A percentile compares a stretch with the other conserved stretches of the same genome.
These are phyloP conservation scores for Xanthorhoe spadicearia DNA, from an alignment of 2,888 invertebrate species.

Conservation along the genomic window DNA sequence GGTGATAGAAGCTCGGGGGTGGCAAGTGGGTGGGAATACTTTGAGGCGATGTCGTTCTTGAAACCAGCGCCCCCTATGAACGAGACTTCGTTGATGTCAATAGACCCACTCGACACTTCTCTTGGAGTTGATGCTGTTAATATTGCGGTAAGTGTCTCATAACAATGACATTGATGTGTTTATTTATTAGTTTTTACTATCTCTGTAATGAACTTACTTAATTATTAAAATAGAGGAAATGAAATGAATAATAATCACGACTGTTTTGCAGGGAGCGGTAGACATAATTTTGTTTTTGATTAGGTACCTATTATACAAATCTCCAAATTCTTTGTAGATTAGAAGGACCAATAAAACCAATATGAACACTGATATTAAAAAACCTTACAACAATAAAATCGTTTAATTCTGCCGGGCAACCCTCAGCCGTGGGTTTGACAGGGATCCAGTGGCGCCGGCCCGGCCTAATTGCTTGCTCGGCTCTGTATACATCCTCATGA, in stretches of 20 bases:
- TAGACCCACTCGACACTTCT: slow-evolving; percentile 60
- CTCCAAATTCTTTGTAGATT: too few species aligned
- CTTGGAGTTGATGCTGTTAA: slow-evolving; percentile 63
- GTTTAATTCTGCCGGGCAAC: slow-evolving; percentile 10
- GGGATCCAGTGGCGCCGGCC: slow-evolving; percentile 10
- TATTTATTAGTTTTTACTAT: too few species aligned
- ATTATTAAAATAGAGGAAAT: too few species aligned
- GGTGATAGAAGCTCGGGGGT: slow-evolving; percentile 46
- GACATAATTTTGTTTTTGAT: too few species aligned
- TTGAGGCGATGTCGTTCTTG: slow-evolving; percentile 72
- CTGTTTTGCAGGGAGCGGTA: too few species aligned
- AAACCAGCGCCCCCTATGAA: slow-evolving; percentile 52
- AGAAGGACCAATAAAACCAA: too few species aligned
- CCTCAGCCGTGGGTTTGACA: slow-evolving; percentile 23
- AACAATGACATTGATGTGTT: too few species aligned
- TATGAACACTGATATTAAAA: too few species aligned
- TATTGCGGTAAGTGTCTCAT: slow-evolving; percentile 62
- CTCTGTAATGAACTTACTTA: too few species aligned
- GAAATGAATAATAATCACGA: too few species aligned
- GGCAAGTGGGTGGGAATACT: slow-evolving; percentile 75
- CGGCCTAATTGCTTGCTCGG: slow-evolving; percentile 27
- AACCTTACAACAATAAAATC: slow-evolving; percentile 1
- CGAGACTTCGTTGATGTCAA: slow-evolving; percentile 39
- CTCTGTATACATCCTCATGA: slow-evolving; percentile 14
- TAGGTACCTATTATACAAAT: background rate